Base-by-base conservation (phyloP, 2,113 vertebrate genomes). In the Apeltes quadracus region DNA sequence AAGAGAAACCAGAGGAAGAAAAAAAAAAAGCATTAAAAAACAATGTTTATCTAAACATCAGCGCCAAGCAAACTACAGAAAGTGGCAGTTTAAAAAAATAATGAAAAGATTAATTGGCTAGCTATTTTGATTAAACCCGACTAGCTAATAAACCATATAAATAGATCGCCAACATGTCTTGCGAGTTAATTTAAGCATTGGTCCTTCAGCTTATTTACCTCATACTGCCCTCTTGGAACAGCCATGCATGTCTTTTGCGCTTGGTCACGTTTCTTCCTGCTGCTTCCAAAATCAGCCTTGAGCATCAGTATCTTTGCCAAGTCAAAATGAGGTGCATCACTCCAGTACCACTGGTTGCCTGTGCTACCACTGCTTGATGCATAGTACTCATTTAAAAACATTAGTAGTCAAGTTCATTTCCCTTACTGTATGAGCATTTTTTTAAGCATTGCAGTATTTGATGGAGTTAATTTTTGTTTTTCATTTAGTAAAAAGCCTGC, bases 251-350 rank as follows among this genome's bases (percentile, higher is more conserved):
- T 63, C 22, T 61, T 39, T 1, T 3, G 5, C 23, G 57, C 43
- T 41, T 44, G 3, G 41, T 80, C 55, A 41, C 4, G 38, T 78
- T 48, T 56, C 43, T 38, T 62, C 57, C 38, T 67, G 54, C 55
- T 58, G 65, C 41, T 13, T 53, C 41, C 4, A 61, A n/a, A 72
- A 43, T 54, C 15, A 72, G 58, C 65, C 41, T 51, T 63, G 57
- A 63, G 62, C 68, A 39, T 41, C 59, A 50, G 23, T 39, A 14
- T 41, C 43, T 38, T 72, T 48, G 62, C 63, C 16, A 79, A 68
- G 34, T 69, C 58, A 51, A 61, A 65, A 25, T 29, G 4, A 29
- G 32, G 44, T 63, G 55, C 36, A 20, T 61, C 27, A 25, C 54
- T 36, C 34, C 8, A 43, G 36, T 29, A 32, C n/a, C 41, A 27